phyloP scores from a whole-genome alignment of 2,113 vertebrate species.

The Gymnarchus niloticus region DNA sequence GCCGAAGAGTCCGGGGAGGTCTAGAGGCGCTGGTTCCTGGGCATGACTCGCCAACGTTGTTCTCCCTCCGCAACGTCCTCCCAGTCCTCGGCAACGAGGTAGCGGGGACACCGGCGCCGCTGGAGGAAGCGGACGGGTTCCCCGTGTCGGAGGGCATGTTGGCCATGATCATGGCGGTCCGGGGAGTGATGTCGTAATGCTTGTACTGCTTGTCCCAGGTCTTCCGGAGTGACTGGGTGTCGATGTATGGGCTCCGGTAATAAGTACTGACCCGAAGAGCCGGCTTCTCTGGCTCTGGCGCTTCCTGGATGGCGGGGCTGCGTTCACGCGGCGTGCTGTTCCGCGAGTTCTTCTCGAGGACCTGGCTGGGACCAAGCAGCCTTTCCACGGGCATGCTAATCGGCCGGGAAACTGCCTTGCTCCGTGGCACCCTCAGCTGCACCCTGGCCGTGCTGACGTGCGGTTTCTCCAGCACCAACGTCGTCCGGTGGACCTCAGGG shows the following conservation, averaged over 20 bases:
- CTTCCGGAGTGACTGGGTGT: conserved; percentile 71
- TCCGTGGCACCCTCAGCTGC: conserved; percentile 63
- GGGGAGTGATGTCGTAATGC: conserved; percentile 73
- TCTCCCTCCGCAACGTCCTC: conserved; percentile 58
- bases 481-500: conserved; percentile 48
- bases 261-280: conserved; percentile 57
- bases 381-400: conserved; percentile 82
- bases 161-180: conserved; percentile 74
- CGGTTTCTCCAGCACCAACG: conserved; percentile 48
- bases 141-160: conserved; percentile 59
- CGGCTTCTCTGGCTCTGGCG: conserved; percentile 61
- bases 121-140: conserved; percentile 32
- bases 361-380: conserved; percentile 58
- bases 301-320: conserved; percentile 66
- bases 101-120: conserved; percentile 49
- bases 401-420: conserved; percentile 64
- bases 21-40: conserved; percentile 58
- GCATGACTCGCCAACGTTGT: conserved; percentile 47
- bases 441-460: conserved; percentile 56
- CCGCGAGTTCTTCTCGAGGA: conserved; percentile 68
- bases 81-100: conserved; percentile 53
- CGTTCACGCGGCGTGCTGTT: conserved; percentile 54
- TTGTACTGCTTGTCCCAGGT: conserved; percentile 79
- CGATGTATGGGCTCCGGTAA: conserved; percentile 73
- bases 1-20: conserved; percentile 81